Conservation (phyloP, 2,888 invertebrate genomes). For the Lathronympha strigana region DNA sequence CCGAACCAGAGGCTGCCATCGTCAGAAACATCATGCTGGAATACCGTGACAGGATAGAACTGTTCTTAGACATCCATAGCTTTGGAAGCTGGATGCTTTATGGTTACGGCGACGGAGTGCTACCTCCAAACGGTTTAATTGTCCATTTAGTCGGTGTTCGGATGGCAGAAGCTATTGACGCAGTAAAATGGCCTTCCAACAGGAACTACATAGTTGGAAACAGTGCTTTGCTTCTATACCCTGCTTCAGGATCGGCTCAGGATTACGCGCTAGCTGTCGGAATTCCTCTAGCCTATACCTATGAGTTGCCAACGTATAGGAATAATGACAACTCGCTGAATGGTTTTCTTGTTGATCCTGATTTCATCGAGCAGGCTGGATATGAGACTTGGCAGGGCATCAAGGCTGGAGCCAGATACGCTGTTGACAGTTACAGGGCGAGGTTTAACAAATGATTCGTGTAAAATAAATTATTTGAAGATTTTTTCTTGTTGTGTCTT, state of each 20-base stretch:
- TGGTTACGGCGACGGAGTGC: conserved; percentile 65
- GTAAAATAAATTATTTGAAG: neutral
- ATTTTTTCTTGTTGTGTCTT: too few species aligned
- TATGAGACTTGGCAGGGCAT: conserved; percentile 85
- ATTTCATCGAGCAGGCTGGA: conserved; percentile 83
- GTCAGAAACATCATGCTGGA: conserved; percentile 83
- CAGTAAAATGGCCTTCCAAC: conserved; percentile 69
- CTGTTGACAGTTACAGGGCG: conserved; percentile 50
- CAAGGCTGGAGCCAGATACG: conserved; percentile 76
- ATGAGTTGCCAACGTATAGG: conserved; percentile 82
- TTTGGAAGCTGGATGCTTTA: conserved; percentile 86
- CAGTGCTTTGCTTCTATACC: conserved; percentile 75
- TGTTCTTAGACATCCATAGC: conserved; percentile 90
- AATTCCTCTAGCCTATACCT: conserved; percentile 83
- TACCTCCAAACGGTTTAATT: conserved; percentile 77
- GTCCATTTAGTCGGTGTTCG: conserved; percentile 67
- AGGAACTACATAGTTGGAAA: conserved; percentile 79
- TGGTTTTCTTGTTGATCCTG: conserved; percentile 84
- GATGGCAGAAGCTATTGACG: conserved; percentile 74
- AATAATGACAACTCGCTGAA: conserved; percentile 59
- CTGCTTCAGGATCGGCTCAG: conserved; percentile 85
- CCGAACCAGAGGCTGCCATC: conserved; percentile 86
- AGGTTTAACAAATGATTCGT: conserved; percentile 6
- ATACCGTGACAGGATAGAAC: conserved; percentile 75
- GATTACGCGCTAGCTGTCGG: conserved; percentile 85